Conservation (phyloP, 2,113 vertebrate species). For the Crotalus tigris region DNA sequence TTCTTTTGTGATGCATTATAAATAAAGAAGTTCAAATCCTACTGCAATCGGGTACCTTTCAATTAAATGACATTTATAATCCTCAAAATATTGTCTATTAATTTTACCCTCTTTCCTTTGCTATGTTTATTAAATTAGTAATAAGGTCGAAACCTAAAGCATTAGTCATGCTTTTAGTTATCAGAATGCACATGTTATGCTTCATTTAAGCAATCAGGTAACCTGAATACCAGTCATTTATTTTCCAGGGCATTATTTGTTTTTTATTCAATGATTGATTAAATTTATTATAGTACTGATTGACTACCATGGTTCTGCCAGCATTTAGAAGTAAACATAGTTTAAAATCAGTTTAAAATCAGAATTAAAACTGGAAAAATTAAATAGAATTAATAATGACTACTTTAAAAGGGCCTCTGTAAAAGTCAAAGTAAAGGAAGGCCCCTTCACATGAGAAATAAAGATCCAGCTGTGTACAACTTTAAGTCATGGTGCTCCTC, state of each 20-base stretch:
- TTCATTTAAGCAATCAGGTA: constrained; percentile 62
- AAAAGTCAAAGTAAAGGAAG: background rate
- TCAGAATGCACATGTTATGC: constrained; percentile 53
- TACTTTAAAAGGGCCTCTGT: background rate
- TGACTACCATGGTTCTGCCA: background rate
- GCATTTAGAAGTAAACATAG: background rate
- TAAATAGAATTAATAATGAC: background rate
- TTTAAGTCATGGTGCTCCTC: background rate
- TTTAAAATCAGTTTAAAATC: background rate
- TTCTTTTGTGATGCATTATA: background rate
- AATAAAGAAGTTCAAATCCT: constrained; percentile 7
- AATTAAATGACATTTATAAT: background rate
- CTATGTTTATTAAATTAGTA: constrained; percentile 54
- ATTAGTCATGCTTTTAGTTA: constrained; percentile 56
- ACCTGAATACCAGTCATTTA: constrained; percentile 47
- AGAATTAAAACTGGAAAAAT: background rate
- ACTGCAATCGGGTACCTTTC: background rate
- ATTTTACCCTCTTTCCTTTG: constrained; percentile 16
- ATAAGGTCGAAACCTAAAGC: constrained; percentile 26
- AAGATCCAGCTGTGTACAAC: background rate
- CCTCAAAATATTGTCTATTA: constrained; percentile 30
- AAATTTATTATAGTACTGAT: background rate
- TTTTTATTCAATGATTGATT: constrained; percentile 30
- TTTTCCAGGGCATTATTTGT: constrained; percentile 57
- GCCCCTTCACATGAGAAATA: background rate